phyloP scores from a whole-genome alignment of 2,113 vertebrate species.

The Stictonetta naevosa region DNA sequence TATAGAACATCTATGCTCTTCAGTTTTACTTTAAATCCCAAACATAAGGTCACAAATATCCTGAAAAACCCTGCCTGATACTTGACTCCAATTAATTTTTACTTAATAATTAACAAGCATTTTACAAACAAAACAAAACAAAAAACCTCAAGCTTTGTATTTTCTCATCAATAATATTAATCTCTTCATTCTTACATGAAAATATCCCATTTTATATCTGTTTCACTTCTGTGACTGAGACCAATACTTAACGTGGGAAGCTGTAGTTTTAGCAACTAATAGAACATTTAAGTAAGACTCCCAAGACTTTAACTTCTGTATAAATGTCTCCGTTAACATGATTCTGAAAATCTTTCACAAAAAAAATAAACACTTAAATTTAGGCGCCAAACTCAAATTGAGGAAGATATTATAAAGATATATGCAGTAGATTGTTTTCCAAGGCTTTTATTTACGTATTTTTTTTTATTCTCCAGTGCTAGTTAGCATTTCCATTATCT shows the following conservation, averaged over 20 bases:
- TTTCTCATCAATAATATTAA: neutral
- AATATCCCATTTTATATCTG: neutral
- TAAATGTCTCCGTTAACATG: neutral
- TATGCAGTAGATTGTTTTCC: neutral
- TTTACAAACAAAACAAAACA: neutral
- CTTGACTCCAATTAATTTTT: neutral
- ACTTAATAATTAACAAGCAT: neutral
- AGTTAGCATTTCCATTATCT: neutral
- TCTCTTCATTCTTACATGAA: neutral
- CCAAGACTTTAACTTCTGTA: neutral
- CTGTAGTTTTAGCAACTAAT: neutral
- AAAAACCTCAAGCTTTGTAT: neutral
- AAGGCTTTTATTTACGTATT: neutral
- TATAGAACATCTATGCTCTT: neutral
- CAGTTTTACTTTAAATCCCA: neutral
- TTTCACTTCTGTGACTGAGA: neutral
- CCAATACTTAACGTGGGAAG: neutral
- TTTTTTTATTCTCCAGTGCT: neutral
- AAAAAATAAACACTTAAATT: neutral
- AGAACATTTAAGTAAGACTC: neutral
- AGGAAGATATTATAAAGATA: neutral
- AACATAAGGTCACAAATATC: fast-evolving
- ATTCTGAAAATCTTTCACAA: neutral
- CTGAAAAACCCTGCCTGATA: neutral
- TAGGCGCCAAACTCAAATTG: neutral